phyloP scores from a whole-genome alignment of 2,113 vertebrate species.

The Gobio gobio region DNA sequence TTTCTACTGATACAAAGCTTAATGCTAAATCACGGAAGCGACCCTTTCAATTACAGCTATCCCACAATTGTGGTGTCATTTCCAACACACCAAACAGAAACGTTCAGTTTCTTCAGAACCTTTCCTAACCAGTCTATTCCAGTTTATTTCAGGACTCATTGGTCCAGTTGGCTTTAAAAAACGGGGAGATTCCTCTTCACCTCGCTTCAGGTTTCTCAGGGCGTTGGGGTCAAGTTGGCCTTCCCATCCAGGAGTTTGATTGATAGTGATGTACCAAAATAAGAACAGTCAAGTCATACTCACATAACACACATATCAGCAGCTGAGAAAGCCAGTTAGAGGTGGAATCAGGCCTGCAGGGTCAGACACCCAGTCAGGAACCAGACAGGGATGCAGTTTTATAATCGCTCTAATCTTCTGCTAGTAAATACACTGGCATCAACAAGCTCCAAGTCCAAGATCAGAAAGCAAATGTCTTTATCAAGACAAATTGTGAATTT shows the following conservation, averaged over 20 bases:
- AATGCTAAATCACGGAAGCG: too few relatives aligned
- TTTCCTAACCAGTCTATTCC: constrained; percentile 17
- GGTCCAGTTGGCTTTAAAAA: constrained; percentile 50
- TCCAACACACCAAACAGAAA: too few relatives aligned
- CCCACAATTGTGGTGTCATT: too few relatives aligned
- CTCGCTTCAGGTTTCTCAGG: constrained; percentile 60
- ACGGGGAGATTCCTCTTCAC: constrained; percentile 45
- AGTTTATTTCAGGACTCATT: constrained; percentile 48
- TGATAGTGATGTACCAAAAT: constrained; percentile 65
- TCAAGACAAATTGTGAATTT: background rate
- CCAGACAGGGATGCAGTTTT: constrained; percentile 44
- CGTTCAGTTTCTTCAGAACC: background rate
- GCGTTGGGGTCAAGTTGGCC: constrained; percentile 55
- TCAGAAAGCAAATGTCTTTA: constrained; percentile 3
- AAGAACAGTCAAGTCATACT: constrained; percentile 57
- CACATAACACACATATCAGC: constrained; percentile 61
- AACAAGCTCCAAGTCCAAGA: constrained; percentile 26
- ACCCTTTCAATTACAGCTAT: too few relatives aligned
- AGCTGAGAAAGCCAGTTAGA: constrained; percentile 49
- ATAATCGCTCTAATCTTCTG: constrained; percentile 58
- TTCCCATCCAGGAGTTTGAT: constrained; percentile 59
- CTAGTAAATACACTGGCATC: constrained; percentile 50
- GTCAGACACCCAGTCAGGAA: constrained; percentile 41
- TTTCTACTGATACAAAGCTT: too few relatives aligned
- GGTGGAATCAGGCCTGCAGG: constrained; percentile 53